Conservation (phyloP, 2,797 vertebrate species). For the Peromyscus nudipes region DNA sequence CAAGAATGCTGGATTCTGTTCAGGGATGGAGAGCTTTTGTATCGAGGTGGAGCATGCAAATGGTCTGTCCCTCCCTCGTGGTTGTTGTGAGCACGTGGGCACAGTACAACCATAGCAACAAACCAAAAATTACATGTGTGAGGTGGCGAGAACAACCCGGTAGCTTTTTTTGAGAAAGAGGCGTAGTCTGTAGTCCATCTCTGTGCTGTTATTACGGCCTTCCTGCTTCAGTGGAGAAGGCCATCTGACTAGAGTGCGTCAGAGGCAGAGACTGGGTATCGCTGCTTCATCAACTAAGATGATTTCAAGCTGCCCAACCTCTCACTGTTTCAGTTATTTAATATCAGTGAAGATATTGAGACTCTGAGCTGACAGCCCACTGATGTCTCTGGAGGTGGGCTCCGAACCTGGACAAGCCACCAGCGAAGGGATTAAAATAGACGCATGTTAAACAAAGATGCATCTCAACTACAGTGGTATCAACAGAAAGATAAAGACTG, state of each 20-base stretch:
- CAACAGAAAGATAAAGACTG: not conserved
- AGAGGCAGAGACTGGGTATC: not conserved
- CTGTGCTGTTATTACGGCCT: not conserved
- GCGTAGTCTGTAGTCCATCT: not conserved
- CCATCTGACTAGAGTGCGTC: not conserved
- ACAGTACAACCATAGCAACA: not conserved
- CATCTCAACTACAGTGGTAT: not conserved
- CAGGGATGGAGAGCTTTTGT: not conserved
- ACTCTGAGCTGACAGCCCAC: not conserved
- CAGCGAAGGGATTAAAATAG: not conserved
- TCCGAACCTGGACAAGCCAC: not conserved
- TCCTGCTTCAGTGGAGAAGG: not conserved
- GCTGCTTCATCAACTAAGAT: not conserved
- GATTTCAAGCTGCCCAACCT: not conserved
- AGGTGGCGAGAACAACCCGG: not conserved
- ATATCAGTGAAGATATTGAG: not conserved
- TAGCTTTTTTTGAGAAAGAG: not conserved
- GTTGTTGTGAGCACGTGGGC: not conserved
- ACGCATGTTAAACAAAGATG: not conserved
- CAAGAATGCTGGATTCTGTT: constrained; percentile 9
- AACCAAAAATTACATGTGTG: not conserved
- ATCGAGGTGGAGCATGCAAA: not conserved
- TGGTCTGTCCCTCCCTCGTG: not conserved
- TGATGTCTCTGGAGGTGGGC: not conserved
- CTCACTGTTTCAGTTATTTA: not conserved